Conservation (phyloP, 23 tunicate species). For the Corella eumyota region DNA sequence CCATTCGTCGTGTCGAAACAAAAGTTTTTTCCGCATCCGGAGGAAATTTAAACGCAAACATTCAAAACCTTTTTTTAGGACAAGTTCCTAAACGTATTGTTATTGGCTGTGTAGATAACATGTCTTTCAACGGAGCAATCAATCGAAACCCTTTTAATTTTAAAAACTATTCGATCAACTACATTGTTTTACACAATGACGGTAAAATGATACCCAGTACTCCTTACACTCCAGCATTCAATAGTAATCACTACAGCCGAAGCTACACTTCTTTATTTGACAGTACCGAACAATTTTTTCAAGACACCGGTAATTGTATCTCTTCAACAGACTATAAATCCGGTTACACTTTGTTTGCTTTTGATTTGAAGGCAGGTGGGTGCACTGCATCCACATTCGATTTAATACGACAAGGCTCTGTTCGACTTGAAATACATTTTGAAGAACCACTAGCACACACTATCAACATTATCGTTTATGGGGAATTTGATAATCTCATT, state of each 20-base stretch:
- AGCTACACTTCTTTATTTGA: conserved; percentile 6
- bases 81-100: conserved; percentile 26
- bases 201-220: conserved; percentile 10
- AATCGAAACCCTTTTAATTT: conserved; percentile 15
- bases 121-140: conserved; percentile 10
- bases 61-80: conserved; percentile 16
- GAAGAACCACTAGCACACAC: conserved; percentile 5
- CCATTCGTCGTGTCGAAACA: conserved; percentile 5
- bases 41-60: conserved; percentile 8
- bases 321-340: conserved; percentile 1
- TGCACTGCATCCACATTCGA: conserved; percentile 1
- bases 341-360: conserved; percentile 23
- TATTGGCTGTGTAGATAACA: conserved; percentile 22
- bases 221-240: conserved; percentile 12
- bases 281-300: conserved; percentile 2
- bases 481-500: conserved; percentile 4
- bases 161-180: conserved; percentile 11
- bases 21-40: conserved; percentile 8
- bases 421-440: conserved; percentile 21
- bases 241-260: conserved; percentile 4
- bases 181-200: conserved; percentile 4
- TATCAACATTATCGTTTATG: conserved; percentile 8
- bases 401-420: conserved; percentile 13
- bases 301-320: conserved; percentile 8
- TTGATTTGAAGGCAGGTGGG: conserved; percentile 16